Percentiles rank a stretch among this genome's conserved stretches.
These are phyloP conservation scores for Volucella inflata DNA, from an alignment of 2,888 invertebrate genomes.

Conservation along the genomic window DNA sequence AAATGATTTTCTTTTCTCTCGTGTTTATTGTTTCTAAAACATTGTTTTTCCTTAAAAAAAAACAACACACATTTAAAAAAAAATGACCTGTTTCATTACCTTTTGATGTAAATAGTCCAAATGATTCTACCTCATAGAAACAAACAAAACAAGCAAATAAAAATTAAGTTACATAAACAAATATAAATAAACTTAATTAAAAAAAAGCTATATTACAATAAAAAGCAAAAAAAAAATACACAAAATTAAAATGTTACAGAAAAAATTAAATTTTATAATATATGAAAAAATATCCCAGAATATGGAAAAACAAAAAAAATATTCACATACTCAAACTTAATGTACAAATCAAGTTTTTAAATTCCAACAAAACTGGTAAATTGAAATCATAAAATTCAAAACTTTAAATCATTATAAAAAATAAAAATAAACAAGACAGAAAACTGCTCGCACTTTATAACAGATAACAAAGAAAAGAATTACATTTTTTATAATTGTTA, in stretches of 20 bases:
- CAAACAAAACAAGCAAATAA: conserved; percentile 67
- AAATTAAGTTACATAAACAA: conserved; percentile 40
- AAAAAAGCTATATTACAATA: conserved; percentile 40
- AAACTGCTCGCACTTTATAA: conserved; percentile 20
- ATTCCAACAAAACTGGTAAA: conserved; percentile 41
- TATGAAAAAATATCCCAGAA: conserved; percentile 52
- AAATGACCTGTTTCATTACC: conserved; percentile 73
- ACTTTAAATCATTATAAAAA: background rate
- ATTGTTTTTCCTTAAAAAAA: background rate
- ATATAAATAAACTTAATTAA: conserved; percentile 40
- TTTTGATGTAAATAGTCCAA: conserved; percentile 73
- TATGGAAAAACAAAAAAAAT: conserved; percentile 47
- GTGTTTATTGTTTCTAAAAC: background rate
- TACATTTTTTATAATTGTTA: background rate
- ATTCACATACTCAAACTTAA: conserved; percentile 67
- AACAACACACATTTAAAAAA: conserved; percentile 22
- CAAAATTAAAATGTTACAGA: conserved; percentile 44
- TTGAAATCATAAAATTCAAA: conserved; percentile 8
- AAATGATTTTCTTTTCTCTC: background rate
- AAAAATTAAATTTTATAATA: conserved; percentile 64
- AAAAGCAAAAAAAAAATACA: conserved; percentile 21
- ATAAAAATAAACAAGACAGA: background rate
- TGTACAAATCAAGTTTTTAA: conserved; percentile 64
- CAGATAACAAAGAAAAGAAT: background rate
- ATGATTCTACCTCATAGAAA: conserved; percentile 73